Conservation (phyloP, 2,797 vertebrate genomes). For the Diceros bicornis region DNA sequence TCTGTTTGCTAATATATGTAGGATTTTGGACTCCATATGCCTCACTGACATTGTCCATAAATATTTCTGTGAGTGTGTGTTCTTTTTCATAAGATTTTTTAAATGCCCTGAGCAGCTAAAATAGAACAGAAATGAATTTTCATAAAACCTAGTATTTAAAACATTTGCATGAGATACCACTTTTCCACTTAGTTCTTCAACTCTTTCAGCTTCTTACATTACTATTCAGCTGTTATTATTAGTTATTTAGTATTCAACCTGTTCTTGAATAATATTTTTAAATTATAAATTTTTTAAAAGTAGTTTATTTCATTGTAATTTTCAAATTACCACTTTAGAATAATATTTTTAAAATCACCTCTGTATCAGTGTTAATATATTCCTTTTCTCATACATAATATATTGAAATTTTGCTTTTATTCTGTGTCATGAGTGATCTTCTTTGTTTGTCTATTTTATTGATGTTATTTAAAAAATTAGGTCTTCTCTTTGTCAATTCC, state of each 20-base stretch:
- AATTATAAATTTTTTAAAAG: background rate
- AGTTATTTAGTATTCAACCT: constrained; percentile 6
- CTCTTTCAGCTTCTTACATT: background rate
- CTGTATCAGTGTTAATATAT: background rate
- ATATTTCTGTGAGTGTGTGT: background rate
- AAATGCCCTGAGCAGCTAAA: background rate
- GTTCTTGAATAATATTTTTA: constrained; percentile 20
- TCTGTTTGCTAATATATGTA: background rate
- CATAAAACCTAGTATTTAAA: constrained; percentile 24
- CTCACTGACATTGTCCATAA: background rate
- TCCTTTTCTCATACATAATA: background rate
- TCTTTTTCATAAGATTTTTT: background rate
- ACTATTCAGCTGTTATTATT: constrained; percentile 36
- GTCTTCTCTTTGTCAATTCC: background rate
- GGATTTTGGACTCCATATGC: background rate
- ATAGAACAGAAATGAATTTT: constrained; percentile 47
- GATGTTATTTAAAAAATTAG: background rate
- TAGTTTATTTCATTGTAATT: background rate
- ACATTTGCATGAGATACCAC: background rate
- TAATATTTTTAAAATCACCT: constrained; percentile 21
- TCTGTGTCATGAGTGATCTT: background rate
- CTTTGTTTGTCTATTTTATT: background rate
- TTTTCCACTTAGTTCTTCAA: background rate
- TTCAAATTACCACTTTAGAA: constrained; percentile 2
- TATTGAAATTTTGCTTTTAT: constrained; percentile 16